A percentile compares a stretch with the other conserved stretches of the same genome.
Conservation (phyloP, 2,113 vertebrate species). For the Andinoacara biseriatus region DNA sequence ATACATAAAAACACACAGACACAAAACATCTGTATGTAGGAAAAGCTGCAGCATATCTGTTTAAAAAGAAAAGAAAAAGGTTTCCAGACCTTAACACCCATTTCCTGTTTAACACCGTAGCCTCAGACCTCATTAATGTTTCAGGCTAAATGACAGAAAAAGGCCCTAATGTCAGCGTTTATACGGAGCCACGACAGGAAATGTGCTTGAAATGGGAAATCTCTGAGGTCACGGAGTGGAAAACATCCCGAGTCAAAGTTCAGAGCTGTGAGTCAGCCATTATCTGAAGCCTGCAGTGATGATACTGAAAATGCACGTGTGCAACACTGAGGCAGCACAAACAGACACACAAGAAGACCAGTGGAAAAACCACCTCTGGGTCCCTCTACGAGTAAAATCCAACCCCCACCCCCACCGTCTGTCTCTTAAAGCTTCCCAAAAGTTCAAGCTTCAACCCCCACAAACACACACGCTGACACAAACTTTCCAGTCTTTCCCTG, state of each 20-base stretch:
- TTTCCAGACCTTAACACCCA: neutral
- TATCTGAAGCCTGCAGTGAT: neutral
- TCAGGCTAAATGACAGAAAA: neutral
- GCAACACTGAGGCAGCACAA: neutral
- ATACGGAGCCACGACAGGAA: neutral
- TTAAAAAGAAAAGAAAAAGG: neutral
- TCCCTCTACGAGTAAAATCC: slow-evolving; percentile 7
- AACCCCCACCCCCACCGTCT: neutral
- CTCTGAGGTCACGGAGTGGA: neutral
- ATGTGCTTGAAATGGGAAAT: slow-evolving; percentile 13
- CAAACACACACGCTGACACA: slow-evolving; percentile 30
- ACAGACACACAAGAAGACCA: neutral
- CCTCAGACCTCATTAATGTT: neutral
- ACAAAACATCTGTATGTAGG: neutral
- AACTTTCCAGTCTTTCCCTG: slow-evolving; percentile 50
- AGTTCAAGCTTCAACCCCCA: slow-evolving; percentile 14
- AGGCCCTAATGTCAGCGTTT: neutral
- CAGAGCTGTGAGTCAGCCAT: slow-evolving; percentile 13
- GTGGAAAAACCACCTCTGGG: neutral
- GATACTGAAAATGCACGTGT: slow-evolving; percentile 11
- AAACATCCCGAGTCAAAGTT: slow-evolving; percentile 24
- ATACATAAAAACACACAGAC: neutral
- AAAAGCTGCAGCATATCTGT: slow-evolving; percentile 11
- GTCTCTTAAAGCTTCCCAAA: slow-evolving; percentile 25
- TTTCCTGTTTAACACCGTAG: neutral